phyloP scores from a whole-genome alignment of 1,140 invertebrate genomes.

The Neomicropteryx cornuta region DNA sequence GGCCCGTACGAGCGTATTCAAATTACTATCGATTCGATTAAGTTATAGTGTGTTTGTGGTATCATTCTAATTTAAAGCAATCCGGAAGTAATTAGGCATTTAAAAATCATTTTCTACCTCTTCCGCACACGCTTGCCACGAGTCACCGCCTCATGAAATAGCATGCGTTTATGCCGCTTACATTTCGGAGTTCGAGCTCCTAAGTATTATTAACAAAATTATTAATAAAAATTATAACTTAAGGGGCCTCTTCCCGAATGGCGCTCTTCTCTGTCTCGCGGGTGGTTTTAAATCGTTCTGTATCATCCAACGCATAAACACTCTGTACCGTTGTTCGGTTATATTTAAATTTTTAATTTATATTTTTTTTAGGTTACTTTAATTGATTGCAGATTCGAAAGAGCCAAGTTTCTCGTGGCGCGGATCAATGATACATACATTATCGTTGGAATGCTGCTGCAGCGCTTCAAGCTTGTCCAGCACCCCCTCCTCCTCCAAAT shows the following conservation, averaged over 20 bases:
- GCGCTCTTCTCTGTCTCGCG: not conserved
- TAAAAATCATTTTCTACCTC: slow-evolving; percentile 43
- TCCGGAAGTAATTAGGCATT: slow-evolving; percentile 48
- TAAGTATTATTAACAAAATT: too few relatives aligned
- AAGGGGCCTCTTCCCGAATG: too few relatives aligned
- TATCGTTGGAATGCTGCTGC: slow-evolving; percentile 94
- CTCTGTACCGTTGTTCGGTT: not conserved
- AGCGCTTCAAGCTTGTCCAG: slow-evolving; percentile 89
- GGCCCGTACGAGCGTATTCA: slow-evolving; percentile 63
- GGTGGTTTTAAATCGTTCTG: not conserved
- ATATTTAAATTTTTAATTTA: not conserved
- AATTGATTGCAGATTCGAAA: slow-evolving; percentile 34
- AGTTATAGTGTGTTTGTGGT: slow-evolving; percentile 40
- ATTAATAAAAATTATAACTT: too few relatives aligned
- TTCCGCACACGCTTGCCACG: too few relatives aligned
- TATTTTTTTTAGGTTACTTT: slow-evolving; percentile 1
- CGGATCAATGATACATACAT: slow-evolving; percentile 44
- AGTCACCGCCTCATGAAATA: too few relatives aligned
- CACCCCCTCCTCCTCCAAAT: slow-evolving; percentile 80
- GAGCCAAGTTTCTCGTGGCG: not conserved
- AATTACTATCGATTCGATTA: slow-evolving; percentile 41
- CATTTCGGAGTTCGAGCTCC: too few relatives aligned
- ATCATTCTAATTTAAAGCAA: slow-evolving; percentile 51
- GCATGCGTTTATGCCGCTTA: too few relatives aligned
- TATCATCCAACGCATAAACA: not conserved